Evolutionary conservation across 2,797 vertebrate species (phyloP), one percentile per base, ranked within the genome.

Genomic region (Hozukius guyotensis): DNA sequence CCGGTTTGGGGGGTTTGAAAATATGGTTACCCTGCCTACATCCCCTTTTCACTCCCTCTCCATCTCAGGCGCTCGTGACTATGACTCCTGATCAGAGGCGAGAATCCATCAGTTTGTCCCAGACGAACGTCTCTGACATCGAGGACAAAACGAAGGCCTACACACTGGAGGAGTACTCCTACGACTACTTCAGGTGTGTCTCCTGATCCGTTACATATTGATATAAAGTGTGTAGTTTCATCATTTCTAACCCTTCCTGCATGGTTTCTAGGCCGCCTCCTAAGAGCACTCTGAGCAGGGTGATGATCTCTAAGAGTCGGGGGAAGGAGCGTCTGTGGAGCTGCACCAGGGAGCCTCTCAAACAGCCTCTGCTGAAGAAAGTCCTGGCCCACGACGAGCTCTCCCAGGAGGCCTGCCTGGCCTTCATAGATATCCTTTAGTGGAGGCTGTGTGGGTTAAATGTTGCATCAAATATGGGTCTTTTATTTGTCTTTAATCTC

Each of bases 21-120:
- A 42, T 42, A 16, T 1, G 38, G 38, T 20, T 3, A 49, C 1
- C 7, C 1, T 49, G 6, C 18, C 29, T n/a, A 62, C n/a, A 12
- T 63, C 57, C 1, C 46, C 16, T 49, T 16, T 38, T 25, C 5
- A 2, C 36, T 18, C 4, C 31, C 6, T 24, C 27, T 69, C 20
- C 22, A 0, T 29, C 16, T 76, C 89, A 99, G 98, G 96, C 97
- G 27, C 90, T 99, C 59, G 95, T 99, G 69, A 98, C 97, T 0
- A 98, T 99, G 98, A 99, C 97, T 2, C 98, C 98, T 0, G 97
- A 97, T 85, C 97, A 99, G 94, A 96, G 97, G 75, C 95, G 97
- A 64, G 97, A 98, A 18, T 96, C 97, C 8, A 88, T 97, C 64
- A 91, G 92, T 68, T 89, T 96, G 20, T 92, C 97, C 10, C 97